Conservation (phyloP, 64 coral and sea anemone genomes). For the Dendrophyllia cribrosa region DNA sequence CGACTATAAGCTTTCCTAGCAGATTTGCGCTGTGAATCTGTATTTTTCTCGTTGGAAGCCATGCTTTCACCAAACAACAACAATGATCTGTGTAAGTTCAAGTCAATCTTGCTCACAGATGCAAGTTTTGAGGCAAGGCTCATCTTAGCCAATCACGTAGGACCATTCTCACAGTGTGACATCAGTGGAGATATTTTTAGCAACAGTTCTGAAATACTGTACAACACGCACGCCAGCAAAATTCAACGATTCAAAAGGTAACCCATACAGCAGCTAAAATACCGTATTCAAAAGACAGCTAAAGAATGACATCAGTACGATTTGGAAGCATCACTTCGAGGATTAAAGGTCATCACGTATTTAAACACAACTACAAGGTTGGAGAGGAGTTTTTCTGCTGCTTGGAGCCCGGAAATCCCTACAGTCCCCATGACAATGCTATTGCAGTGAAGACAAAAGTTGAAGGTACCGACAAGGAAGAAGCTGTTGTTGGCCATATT, state of each 20-base stretch:
- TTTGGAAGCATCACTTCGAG: conserved; percentile 23
- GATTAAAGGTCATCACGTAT: conserved; percentile 30
- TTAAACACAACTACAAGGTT: conserved; percentile 2
- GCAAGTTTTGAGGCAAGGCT: background rate
- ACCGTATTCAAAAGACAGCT: background rate
- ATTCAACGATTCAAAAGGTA: background rate
- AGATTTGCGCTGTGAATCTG: conserved; percentile 3
- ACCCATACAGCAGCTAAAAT: no score
- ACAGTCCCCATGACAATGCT: background rate
- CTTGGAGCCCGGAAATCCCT: conserved; percentile 5
- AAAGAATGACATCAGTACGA: background rate
- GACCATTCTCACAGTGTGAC: background rate
- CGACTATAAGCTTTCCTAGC: conserved; percentile 17
- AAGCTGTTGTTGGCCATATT: background rate
- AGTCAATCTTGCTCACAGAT: background rate
- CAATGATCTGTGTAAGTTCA: background rate
- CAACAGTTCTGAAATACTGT: background rate
- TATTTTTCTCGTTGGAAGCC: conserved; percentile 13
- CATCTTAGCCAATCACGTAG: conserved; percentile 10
- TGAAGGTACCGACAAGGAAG: background rate
- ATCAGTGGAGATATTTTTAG: background rate
- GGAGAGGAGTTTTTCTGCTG: conserved; percentile 4
- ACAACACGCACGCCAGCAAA: background rate
- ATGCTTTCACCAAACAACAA: background rate
- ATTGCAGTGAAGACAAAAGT: background rate